These are phyloP conservation scores for Sylvilagus bachmani DNA, from an alignment of 2,113 vertebrate genomes.

Conservation along the genomic window DNA sequence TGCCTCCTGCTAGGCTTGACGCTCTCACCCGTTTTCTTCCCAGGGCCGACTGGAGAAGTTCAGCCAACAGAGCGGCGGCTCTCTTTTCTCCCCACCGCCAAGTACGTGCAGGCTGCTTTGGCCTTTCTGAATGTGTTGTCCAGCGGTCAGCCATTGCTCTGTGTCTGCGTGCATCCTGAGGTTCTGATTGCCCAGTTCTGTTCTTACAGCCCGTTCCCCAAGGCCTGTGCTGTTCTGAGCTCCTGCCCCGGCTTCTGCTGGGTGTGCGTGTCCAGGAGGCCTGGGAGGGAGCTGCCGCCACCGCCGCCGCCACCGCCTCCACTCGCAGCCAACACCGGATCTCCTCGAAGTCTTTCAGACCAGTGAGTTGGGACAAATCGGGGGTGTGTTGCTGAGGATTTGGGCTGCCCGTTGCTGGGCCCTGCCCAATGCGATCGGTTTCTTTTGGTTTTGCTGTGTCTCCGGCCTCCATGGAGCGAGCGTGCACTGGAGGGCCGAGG, in stretches of 20 bases:
- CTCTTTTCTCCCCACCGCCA: conserved; percentile 1
- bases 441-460: not conserved
- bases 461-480: not conserved
- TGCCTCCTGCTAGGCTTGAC: not conserved
- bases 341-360: not conserved
- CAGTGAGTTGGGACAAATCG: not conserved
- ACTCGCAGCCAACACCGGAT: not conserved
- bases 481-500: not conserved
- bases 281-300: too few species aligned
- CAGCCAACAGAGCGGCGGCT: not conserved
- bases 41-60: not conserved
- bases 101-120: not conserved
- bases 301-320: not conserved
- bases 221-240: conserved; percentile 40
- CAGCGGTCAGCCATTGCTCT: too few species aligned
- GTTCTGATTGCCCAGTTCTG: conserved; percentile 15
- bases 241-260: not conserved
- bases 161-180: not conserved
- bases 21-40: not conserved
- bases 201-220: conserved; percentile 39
- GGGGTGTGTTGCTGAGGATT: not conserved
- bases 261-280: too few species aligned
- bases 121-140: not conserved
- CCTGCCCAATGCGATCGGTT: not conserved
- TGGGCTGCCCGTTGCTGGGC: not conserved